phyloP scores from a whole-genome alignment of 2,888 invertebrate genomes.

The Bimastos eiseni region DNA sequence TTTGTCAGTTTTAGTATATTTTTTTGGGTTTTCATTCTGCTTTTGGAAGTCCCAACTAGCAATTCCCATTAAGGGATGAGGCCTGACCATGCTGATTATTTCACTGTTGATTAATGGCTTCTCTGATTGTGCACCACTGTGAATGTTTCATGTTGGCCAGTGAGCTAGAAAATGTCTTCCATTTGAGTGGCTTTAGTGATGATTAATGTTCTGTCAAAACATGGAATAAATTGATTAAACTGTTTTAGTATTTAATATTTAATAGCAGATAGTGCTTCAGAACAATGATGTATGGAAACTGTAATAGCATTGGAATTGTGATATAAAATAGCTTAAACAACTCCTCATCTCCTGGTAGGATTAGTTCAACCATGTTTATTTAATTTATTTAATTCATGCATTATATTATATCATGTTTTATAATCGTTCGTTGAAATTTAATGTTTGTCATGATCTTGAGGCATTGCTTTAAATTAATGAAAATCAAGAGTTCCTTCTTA shows the following conservation, averaged over 20 bases:
- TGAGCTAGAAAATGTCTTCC: background rate
- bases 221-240: background rate
- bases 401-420: background rate
- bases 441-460: background rate
- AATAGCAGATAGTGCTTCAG: background rate
- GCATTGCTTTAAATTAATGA: background rate
- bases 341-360: background rate
- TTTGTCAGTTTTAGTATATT: background rate
- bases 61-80: background rate
- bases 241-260: constrained; percentile 4
- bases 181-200: background rate
- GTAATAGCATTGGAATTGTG: background rate
- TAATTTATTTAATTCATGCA: background rate
- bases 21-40: background rate
- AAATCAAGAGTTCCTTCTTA: background rate
- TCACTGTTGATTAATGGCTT: background rate
- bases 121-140: background rate
- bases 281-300: background rate
- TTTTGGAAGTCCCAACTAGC: background rate
- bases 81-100: background rate
- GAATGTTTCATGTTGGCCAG: background rate
- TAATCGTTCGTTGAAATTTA: background rate
- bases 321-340: background rate
- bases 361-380: background rate
- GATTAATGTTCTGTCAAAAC: background rate